These are phyloP conservation scores for Hypomesus transpacificus DNA, from an alignment of 2,113 vertebrate species.

Conservation along the genomic window DNA sequence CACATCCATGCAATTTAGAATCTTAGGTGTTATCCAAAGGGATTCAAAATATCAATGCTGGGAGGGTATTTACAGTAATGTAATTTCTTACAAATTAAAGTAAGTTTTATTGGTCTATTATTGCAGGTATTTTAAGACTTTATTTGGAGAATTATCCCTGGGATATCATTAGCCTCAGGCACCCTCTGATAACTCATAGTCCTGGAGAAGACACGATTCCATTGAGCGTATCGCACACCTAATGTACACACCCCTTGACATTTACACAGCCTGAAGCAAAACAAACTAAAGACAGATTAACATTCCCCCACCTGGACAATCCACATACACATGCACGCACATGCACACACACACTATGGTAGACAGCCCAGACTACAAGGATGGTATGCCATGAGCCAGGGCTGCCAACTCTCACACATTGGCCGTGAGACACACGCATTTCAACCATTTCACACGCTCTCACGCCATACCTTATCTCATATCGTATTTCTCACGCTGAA, in stretches of 20 bases:
- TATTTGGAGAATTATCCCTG: not conserved
- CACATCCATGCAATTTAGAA: not conserved
- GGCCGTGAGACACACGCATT: too few relatives aligned
- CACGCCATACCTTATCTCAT: too few relatives aligned
- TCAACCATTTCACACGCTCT: too few relatives aligned
- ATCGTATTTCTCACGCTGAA: too few relatives aligned
- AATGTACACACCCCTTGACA: slow-evolving; percentile 44
- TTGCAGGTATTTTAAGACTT: not conserved
- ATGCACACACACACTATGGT: not conserved
- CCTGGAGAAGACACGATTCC: slow-evolving; percentile 33
- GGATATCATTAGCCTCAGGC: not conserved
- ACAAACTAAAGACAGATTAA: slow-evolving; percentile 39
- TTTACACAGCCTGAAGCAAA: slow-evolving; percentile 51
- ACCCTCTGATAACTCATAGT: not conserved
- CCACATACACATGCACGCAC: not conserved
- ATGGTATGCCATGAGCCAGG: not conserved
- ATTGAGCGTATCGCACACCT: slow-evolving; percentile 19
- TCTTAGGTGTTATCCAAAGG: too few relatives aligned
- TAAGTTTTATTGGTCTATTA: too few relatives aligned
- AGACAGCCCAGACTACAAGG: not conserved
- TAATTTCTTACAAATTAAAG: too few relatives aligned
- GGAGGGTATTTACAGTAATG: too few relatives aligned
- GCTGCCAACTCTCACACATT: too few relatives aligned
- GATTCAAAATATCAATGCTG: too few relatives aligned
- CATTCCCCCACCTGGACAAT: slow-evolving; percentile 16